phyloP scores from a whole-genome alignment of 2,113 vertebrate species.

The Emydura subglobosa region DNA sequence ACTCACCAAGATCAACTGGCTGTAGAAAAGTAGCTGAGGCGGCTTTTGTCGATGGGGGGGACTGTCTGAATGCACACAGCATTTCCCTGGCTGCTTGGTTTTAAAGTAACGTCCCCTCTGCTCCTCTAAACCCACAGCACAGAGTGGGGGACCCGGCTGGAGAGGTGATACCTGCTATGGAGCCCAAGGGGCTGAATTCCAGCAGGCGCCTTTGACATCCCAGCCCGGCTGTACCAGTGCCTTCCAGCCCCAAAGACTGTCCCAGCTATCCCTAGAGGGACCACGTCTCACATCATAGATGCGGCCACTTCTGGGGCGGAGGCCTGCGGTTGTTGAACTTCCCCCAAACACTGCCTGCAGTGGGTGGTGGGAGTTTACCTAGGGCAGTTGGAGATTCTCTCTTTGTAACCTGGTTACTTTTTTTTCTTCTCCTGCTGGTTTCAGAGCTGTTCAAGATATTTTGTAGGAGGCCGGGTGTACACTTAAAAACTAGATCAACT shows the following conservation, averaged over 20 bases:
- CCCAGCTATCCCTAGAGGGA: neutral
- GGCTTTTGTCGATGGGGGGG: neutral
- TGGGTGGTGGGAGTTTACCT: neutral
- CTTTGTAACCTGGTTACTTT: neutral
- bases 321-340: neutral
- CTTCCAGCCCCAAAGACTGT: neutral
- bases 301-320: fast-evolving
- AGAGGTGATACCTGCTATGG: fast-evolving
- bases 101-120: neutral
- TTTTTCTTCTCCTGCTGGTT: neutral
- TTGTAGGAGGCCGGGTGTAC: neutral
- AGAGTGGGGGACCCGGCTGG: too few relatives aligned
- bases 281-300: neutral
- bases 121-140: neutral
- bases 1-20: neutral
- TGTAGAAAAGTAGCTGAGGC: neutral
- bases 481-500: neutral
- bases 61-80: neutral
- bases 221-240: neutral
- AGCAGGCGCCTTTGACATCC: neutral
- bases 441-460: neutral
- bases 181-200: neutral
- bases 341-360: neutral
- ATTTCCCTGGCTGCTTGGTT: neutral
- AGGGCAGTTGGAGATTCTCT: neutral